Percentiles rank a stretch among this genome's conserved stretches.
phyloP scores from a whole-genome alignment of 1,140 invertebrate genomes.

The Pseudoatta argentina region DNA sequence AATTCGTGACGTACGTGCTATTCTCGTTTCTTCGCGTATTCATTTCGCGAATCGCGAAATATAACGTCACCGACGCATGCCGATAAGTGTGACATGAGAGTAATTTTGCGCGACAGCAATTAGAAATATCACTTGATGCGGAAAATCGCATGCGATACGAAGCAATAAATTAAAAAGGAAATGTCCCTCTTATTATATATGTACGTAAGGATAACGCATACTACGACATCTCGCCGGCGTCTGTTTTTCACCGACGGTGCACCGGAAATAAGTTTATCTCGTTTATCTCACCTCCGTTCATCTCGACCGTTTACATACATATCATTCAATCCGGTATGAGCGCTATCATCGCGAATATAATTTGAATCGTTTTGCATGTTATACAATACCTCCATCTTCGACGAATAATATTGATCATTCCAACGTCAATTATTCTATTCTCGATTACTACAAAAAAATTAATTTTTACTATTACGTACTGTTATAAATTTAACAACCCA shows the following conservation, averaged over 20 bases:
- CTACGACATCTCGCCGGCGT: not conserved
- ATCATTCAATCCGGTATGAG: conserved; percentile 41
- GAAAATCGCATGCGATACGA: not conserved
- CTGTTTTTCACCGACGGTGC: conserved; percentile 46
- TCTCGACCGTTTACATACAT: conserved; percentile 34
- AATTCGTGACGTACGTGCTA: conserved; percentile 48
- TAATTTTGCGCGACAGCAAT: conserved; percentile 18
- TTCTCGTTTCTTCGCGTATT: conserved; percentile 21
- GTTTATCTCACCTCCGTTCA: conserved; percentile 57
- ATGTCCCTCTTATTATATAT: conserved; percentile 13
- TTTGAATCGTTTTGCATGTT: conserved; percentile 26
- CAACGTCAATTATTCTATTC: not conserved
- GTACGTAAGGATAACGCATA: not conserved
- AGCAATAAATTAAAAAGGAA: conserved; percentile 22
- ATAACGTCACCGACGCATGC: too few relatives aligned
- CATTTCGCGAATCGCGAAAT: not conserved
- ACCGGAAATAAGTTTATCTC: conserved; percentile 61
- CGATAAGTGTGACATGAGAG: not conserved
- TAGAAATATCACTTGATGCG: not conserved
- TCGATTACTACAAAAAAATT: not conserved
- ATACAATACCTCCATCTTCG: not conserved
- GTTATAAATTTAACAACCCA: too few relatives aligned
- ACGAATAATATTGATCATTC: not conserved
- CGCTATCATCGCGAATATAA: conserved; percentile 47
- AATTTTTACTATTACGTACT: not conserved